These are phyloP conservation scores for Acridotheres tristis DNA, from an alignment of 2,797 vertebrate genomes.

Conservation along the genomic window DNA sequence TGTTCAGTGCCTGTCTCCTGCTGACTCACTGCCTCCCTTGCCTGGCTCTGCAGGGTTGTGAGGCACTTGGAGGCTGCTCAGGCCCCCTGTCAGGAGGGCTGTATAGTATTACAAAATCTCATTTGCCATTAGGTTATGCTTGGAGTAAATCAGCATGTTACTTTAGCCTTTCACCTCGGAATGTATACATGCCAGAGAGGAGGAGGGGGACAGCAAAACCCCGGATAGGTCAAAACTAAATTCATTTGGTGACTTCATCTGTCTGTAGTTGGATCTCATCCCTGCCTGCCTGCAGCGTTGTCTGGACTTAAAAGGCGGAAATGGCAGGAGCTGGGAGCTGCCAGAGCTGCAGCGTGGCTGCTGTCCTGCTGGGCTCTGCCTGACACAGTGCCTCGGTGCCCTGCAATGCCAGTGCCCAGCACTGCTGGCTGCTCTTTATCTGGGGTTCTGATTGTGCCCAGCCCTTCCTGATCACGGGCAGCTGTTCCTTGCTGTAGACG, in stretches of 20 bases:
- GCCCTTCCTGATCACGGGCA: not conserved
- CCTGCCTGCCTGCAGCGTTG: not conserved
- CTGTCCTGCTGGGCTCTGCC: not conserved
- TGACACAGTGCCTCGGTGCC: not conserved
- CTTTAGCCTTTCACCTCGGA: constrained; percentile 36
- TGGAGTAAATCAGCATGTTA: not conserved
- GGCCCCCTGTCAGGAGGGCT: not conserved
- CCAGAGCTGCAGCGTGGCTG: not conserved
- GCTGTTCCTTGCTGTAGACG: not conserved
- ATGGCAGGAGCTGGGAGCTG: not conserved
- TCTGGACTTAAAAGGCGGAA: constrained; percentile 41
- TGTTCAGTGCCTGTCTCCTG: not conserved
- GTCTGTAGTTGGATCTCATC: not conserved
- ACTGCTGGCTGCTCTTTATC: rapidly evolving
- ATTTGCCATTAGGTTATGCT: not conserved
- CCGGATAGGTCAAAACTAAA: constrained; percentile 42
- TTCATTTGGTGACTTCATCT: constrained; percentile 55
- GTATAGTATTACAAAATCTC: constrained; percentile 13
- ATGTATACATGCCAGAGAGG: not conserved
- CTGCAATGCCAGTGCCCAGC: not conserved
- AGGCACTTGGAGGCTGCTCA: not conserved
- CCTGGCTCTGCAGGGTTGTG: not conserved
- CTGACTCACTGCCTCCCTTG: constrained; percentile 4
- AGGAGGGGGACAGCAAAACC: not conserved
- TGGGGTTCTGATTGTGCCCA: not conserved